Base-by-base conservation (phyloP, 1,140 invertebrate genomes). In the Pinna nobilis region DNA sequence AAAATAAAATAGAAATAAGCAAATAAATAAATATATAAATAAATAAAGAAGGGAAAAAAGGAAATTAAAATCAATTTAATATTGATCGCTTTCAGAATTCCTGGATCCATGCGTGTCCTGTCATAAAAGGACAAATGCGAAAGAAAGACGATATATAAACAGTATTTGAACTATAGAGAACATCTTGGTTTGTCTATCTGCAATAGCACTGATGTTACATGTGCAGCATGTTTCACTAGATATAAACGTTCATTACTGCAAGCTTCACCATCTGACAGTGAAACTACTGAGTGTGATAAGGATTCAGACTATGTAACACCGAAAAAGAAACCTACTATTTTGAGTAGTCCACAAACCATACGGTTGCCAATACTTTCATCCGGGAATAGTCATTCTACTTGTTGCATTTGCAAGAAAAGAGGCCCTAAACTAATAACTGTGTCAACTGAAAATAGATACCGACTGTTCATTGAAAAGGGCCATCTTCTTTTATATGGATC, bases 241-340 rank as follows among this genome's bases (percentile, higher is more conserved):
- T 50, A 23, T n/a, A 23, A 50, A 9, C 20, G n/a, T 7, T 50
- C 49, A 9, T 23, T n/a, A 15, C 20, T 23, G 49, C 7, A 9
- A 50, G n/a, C n/a, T 50, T 9, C 7, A 9, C 1, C 20, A 50
- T n/a, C n/a, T n/a, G n/a, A n/a, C n/a, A n/a, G n/a, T n/a, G n/a
- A n/a, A n/a, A n/a, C n/a, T n/a, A n/a, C n/a, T n/a, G n/a, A n/a
- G n/a, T n/a, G n/a, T n/a, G n/a, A 50, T 13, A 50, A n/a, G 28
- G n/a, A 50, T 9, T n/a, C 7, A 50, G 49, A 50, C 28, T 50
- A 50, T 50, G 49, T 23, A 50, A n/a, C 49, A 50, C 49, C 49
- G n/a, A 25, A 6, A 15, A 50, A 50, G 49, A 13, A 9, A 7
- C 7, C 6, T n/a, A 50, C 49, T 23, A 25, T 7, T n/a, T n/a